Conservation (phyloP, 2,113 vertebrate genomes). For the Actenoides hombroni region DNA sequence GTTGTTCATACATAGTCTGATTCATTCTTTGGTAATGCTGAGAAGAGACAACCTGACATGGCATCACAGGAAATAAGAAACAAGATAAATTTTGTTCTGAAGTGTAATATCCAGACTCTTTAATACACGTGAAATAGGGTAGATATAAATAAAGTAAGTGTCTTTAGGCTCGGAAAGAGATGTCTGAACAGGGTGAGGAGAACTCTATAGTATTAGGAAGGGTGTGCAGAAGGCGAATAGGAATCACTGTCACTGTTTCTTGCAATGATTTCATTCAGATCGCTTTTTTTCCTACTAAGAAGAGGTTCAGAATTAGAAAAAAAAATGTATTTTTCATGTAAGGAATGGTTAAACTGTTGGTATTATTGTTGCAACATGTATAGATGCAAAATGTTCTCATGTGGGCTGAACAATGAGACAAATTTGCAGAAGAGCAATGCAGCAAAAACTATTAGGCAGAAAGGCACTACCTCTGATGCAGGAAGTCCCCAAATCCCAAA, state of each 20-base stretch:
- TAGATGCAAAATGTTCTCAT: neutral
- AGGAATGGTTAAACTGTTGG: neutral
- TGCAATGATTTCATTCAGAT: neutral
- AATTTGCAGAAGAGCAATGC: neutral
- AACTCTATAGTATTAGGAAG: neutral
- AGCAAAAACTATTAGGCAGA: neutral
- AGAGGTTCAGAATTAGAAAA: neutral
- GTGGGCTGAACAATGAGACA: neutral
- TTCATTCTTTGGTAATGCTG: neutral
- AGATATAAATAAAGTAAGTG: neutral
- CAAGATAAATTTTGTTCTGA: neutral
- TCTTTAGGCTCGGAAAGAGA: neutral
- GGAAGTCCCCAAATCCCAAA: neutral
- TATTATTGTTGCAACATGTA: neutral
- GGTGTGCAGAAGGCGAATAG: neutral
- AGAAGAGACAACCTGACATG: neutral
- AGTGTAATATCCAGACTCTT: neutral
- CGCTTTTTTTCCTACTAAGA: neutral
- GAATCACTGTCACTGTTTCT: neutral
- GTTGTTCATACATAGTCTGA: neutral
- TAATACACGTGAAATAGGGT: neutral
- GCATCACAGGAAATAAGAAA: neutral
- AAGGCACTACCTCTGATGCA: rapidly evolving
- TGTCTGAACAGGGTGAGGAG: neutral
- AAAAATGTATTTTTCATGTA: neutral